phyloP scores from a whole-genome alignment of 1,140 invertebrate species.

The Ceratina calcarata region DNA sequence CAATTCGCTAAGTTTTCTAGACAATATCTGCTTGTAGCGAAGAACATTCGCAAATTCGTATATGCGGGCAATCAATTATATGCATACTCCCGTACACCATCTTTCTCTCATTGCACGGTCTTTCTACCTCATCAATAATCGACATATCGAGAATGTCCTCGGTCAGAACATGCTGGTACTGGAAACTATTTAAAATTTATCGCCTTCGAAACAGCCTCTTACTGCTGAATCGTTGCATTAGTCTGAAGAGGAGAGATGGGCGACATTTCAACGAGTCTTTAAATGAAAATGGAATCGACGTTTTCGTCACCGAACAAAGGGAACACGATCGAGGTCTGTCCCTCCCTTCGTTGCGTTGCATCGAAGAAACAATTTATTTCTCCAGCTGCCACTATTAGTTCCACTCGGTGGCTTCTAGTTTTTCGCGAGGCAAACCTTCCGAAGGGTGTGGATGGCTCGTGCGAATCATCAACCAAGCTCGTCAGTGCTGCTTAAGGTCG shows the following conservation, averaged over 20 bases:
- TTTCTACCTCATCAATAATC: not conserved
- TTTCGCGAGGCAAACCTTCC: not conserved
- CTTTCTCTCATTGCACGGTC: not conserved
- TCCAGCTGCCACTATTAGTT: slow-evolving; percentile 38
- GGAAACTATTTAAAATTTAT: not conserved
- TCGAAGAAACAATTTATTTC: slow-evolving; percentile 30
- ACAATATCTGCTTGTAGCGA: not conserved
- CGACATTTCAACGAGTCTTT: not conserved
- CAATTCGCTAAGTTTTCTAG: not conserved
- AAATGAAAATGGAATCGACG: not conserved
- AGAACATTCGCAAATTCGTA: not conserved
- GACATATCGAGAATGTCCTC: too few relatives aligned
- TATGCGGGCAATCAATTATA: slow-evolving; percentile 22
- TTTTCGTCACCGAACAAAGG: not conserved
- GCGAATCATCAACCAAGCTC: not conserved
- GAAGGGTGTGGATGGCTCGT: not conserved
- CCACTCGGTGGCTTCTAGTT: slow-evolving; percentile 20
- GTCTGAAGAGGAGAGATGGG: not conserved
- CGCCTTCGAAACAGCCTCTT: not conserved
- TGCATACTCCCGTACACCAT: not conserved
- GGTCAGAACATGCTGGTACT: not conserved
- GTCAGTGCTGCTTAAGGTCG: too few relatives aligned
- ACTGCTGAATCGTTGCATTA: not conserved
- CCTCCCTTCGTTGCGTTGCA: not conserved
- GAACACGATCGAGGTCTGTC: not conserved